These are phyloP conservation scores for Epizoanthus illoricatus DNA, from an alignment of 92 coral and sea anemone genomes.

Conservation along the genomic window DNA sequence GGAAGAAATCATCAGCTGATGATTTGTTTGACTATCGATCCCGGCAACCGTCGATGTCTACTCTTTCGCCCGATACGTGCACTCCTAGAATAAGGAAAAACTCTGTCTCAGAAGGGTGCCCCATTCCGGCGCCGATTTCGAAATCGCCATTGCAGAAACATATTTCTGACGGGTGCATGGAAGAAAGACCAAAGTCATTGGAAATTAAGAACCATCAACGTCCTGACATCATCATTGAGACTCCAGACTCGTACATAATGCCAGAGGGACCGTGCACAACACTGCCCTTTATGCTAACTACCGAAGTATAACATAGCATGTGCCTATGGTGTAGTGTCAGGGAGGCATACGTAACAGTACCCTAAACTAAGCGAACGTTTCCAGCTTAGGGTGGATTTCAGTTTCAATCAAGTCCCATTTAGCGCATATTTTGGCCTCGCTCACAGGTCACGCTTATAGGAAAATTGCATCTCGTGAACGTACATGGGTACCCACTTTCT, in stretches of 20 bases:
- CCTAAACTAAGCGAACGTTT: too few relatives aligned
- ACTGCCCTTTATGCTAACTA: constrained; percentile 20
- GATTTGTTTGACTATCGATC: constrained; percentile 20
- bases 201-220: constrained; percentile 9
- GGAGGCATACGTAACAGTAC: too few relatives aligned
- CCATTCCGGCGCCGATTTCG: not conserved
- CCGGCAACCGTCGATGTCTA: constrained; percentile 7
- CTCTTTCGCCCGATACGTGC: constrained; percentile 29
- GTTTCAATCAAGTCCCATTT: too few relatives aligned
- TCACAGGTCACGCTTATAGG: too few relatives aligned
- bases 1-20: constrained; percentile 55
- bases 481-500: too few relatives aligned
- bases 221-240: constrained; percentile 19
- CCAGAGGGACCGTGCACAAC: constrained; percentile 4
- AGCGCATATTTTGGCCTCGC: too few relatives aligned
- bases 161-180: constrained; percentile 17
- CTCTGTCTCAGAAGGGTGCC: constrained; percentile 2
- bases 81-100: constrained; percentile 7
- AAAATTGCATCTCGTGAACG: too few relatives aligned
- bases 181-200: constrained; percentile 1
- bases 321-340: too few relatives aligned
- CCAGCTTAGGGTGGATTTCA: too few relatives aligned
- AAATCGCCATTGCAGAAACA: constrained; percentile 10
- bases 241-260: constrained; percentile 20
- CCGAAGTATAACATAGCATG: constrained; percentile 16